Base-by-base conservation (phyloP, 1,140 invertebrate species). In the Ditylenchus dipsaci region DNA sequence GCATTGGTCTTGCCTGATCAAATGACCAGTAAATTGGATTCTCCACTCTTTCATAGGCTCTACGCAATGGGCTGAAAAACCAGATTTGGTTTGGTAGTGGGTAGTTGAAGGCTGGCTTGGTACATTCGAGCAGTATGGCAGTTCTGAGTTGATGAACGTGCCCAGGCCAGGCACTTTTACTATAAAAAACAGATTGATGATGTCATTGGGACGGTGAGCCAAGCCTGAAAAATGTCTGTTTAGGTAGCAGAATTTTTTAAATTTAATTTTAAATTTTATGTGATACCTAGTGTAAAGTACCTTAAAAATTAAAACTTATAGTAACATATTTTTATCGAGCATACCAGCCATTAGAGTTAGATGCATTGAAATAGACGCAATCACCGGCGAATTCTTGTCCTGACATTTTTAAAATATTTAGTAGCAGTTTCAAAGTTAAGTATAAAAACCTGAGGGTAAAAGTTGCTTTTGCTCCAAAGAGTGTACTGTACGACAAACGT, bases 111-210 rank as follows among this genome's bases (percentile, higher is more conserved):
- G 49, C 23, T 53, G 60, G 19, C 23, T 58, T 56, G 57, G 42
- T 15, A 72, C 19, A 30, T n/a, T 33, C 17, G 59, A 3, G 29
- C 19, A 43, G 23, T 63, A 58, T 7, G 60, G 69, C 26, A 78
- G 19, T 38, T 79, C 72, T 26, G 67, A 61, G 45, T 74, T 75
- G 9, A 79, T 72, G 61, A 78, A 78, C 17, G 76, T 80, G 30
- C 77, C 77, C 9, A 68, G 23, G 42, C 65, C 73, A 23, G 77
- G 77, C n/a, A 78, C 62, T 62, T 72, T 59, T 0, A 78, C 27
- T 56, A 79, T 71, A 57, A 77, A 78, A 68, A 78, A 78, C 1
- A 80, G 27, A 61, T 78, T 78, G 30, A 73, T 76, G 43, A 78
- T 67, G 42, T 72, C 29, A 30, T 79, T 67, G 15, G 67, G 65